phyloP scores from a whole-genome alignment of 2,113 vertebrate genomes.

The Syngnathoides biaculeatus region DNA sequence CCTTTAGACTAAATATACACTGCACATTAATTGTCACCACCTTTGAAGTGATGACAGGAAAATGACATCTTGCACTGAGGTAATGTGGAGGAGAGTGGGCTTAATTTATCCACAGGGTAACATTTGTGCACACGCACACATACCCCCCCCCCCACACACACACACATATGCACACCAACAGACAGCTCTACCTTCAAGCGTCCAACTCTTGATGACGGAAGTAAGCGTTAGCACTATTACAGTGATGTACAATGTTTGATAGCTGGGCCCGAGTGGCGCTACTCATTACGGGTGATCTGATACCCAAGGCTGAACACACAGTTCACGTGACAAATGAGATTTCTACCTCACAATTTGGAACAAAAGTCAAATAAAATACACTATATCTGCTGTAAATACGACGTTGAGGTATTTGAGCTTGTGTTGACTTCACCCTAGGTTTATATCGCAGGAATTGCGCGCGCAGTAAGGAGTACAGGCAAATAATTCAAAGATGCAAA shows the following conservation, averaged over 20 bases:
- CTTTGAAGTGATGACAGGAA: conserved; percentile 44
- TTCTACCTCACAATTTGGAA: conserved; percentile 20
- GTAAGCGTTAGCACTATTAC: conserved; percentile 35
- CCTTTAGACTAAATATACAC: conserved; percentile 18
- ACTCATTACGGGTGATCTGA: conserved; percentile 53
- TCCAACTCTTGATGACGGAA: conserved; percentile 12
- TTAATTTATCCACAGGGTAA: background rate
- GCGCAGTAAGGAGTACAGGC: background rate
- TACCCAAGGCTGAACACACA: conserved; percentile 46
- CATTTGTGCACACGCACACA: background rate
- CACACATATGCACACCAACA: background rate
- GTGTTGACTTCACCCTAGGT: background rate
- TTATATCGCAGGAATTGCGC: conserved; percentile 1
- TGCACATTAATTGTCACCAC: conserved; percentile 25
- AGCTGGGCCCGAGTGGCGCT: conserved; percentile 24
- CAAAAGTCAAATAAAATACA: conserved; percentile 28
- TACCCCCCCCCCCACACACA: too few relatives aligned
- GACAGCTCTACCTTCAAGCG: background rate
- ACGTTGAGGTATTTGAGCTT: conserved; percentile 5
- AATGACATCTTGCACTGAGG: conserved; percentile 34
- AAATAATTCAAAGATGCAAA: background rate
- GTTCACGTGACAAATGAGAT: conserved; percentile 45
- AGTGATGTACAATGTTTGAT: conserved; percentile 41
- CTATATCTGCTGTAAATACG: conserved; percentile 17
- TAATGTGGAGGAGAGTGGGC: conserved; percentile 5